Evolutionary conservation across 92 coral and sea anemone species (phyloP).

Genomic region (Chrysogorgia sp.): DNA sequence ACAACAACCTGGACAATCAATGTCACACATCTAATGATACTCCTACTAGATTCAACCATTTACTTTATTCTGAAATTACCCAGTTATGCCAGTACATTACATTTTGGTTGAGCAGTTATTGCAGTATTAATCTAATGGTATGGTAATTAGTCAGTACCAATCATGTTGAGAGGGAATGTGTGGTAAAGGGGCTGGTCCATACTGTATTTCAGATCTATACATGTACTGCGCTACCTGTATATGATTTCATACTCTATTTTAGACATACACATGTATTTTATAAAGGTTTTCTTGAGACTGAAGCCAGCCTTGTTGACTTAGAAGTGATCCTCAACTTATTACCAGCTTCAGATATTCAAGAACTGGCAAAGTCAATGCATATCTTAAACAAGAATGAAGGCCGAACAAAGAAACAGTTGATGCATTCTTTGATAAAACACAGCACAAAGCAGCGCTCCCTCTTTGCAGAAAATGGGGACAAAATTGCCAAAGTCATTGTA

Average conservation of each 20-base stretch:
- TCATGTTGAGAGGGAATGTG: too few species aligned
- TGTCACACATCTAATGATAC: too few species aligned
- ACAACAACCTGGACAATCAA: too few species aligned
- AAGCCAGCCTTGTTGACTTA: conserved; percentile 64
- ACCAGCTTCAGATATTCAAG: conserved; percentile 75
- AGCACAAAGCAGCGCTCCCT: conserved; percentile 76
- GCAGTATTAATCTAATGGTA: too few species aligned
- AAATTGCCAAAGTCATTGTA: conserved; percentile 59
- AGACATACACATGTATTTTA: neutral
- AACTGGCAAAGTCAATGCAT: conserved; percentile 75
- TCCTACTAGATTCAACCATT: too few species aligned
- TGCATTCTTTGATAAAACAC: conserved; percentile 65
- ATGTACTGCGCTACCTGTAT: too few species aligned
- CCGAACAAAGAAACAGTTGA: conserved; percentile 61
- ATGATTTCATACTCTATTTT: neutral
- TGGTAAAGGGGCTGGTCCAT: too few species aligned
- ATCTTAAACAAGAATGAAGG: conserved; percentile 64
- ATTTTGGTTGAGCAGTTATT: too few species aligned
- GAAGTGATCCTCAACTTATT: conserved; percentile 67
- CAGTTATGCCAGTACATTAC: too few species aligned
- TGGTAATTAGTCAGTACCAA: too few species aligned
- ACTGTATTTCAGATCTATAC: too few species aligned
- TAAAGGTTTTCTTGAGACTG: conserved; percentile 74
- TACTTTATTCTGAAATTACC: too few species aligned
- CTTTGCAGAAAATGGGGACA: conserved; percentile 68